A percentile compares a stretch with the other conserved stretches of the same genome.
Conservation (phyloP, 2,113 vertebrate genomes). For the Carettochelys insculpta region DNA sequence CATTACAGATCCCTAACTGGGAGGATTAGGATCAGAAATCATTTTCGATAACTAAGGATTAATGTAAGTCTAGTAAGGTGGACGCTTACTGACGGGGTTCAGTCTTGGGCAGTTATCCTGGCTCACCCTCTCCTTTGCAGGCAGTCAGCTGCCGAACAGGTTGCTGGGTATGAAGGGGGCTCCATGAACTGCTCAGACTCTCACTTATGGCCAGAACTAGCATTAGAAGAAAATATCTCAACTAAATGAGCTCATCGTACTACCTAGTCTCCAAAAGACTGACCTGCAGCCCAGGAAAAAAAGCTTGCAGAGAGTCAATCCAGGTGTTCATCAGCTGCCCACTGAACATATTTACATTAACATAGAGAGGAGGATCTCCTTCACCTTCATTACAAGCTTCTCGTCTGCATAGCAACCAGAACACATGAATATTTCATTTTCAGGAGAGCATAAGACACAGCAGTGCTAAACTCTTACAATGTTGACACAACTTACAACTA, state of each 20-base stretch:
- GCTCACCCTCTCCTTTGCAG: neutral
- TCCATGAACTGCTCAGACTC: neutral
- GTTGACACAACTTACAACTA: neutral
- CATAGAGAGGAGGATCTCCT: constrained; percentile 95
- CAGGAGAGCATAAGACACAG: rapidly evolving
- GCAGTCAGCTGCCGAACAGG: neutral
- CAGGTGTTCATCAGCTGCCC: constrained; percentile 99
- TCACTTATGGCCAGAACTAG: neutral
- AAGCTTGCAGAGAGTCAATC: constrained; percentile 99
- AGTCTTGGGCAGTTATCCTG: neutral
- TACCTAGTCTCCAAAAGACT: rapidly evolving
- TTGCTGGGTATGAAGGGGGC: neutral
- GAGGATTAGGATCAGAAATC: neutral
- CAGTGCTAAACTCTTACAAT: neutral
- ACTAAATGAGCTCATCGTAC: rapidly evolving
- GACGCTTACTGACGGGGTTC: rapidly evolving
- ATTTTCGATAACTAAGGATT: neutral
- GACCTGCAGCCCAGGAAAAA: constrained; percentile 97
- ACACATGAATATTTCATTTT: neutral
- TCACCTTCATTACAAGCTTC: constrained; percentile 97
- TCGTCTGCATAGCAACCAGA: constrained; percentile 74
- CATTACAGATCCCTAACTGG: neutral
- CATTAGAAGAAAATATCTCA: rapidly evolving
- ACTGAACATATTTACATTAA: constrained; percentile 98
- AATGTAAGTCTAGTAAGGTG: neutral